These are phyloP conservation scores for Herminia tarsipennalis DNA, from an alignment of 2,888 invertebrate genomes.

Conservation along the genomic window DNA sequence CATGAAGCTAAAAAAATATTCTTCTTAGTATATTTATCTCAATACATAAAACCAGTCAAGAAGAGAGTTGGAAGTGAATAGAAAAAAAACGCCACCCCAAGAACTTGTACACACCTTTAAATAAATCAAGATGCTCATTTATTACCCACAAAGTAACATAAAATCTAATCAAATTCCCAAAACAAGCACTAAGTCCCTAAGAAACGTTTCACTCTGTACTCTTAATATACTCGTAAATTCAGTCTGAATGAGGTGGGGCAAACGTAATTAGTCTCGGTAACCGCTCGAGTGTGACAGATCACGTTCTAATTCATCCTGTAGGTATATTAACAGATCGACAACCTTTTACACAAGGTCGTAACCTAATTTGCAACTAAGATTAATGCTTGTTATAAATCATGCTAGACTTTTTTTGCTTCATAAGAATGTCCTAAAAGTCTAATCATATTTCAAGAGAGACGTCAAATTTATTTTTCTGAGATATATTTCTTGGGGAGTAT, in stretches of 20 bases:
- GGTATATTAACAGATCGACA: conserved; percentile 22
- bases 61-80: no score
- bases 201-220: conserved; percentile 5
- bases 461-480: conserved; percentile 5
- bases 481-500: background rate
- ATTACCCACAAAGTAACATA: background rate
- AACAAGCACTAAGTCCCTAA: conserved; percentile 6
- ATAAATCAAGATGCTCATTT: background rate
- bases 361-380: conserved; percentile 31
- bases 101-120: no score
- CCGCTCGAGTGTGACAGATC: conserved; percentile 18
- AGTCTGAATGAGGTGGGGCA: conserved; percentile 23
- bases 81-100: no score
- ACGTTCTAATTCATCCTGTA: conserved; percentile 26
- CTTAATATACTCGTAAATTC: conserved; percentile 20
- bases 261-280: conserved; percentile 37
- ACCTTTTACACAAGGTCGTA: conserved; percentile 24
- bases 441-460: conserved; percentile 20
- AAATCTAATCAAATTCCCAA: background rate
- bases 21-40: no score
- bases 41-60: no score
- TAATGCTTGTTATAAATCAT: conserved; percentile 37
- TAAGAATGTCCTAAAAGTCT: conserved; percentile 22
- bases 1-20: no score
- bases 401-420: conserved; percentile 21